Conservation (phyloP, 2,888 invertebrate genomes). For the Cybosia mesomella region DNA sequence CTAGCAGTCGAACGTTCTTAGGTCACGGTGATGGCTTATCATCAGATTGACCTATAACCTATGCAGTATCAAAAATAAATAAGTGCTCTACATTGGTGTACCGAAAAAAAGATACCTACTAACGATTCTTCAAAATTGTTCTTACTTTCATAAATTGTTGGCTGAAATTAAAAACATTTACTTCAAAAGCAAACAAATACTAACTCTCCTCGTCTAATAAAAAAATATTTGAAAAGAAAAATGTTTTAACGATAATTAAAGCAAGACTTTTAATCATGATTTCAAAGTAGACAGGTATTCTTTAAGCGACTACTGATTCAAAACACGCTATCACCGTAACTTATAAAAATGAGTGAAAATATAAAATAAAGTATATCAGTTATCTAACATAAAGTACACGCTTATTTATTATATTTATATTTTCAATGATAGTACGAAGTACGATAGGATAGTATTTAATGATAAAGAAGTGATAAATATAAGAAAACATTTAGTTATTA, state of each 20-base stretch:
- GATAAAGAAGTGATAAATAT: not conserved
- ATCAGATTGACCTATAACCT: too few species aligned
- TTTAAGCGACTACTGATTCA: not conserved
- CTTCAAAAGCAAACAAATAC: not conserved
- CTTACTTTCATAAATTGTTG: not conserved
- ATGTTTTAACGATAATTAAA: not conserved
- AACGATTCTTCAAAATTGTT: not conserved
- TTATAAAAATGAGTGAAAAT: not conserved
- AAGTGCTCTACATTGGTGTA: not conserved
- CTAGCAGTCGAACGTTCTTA: not conserved
- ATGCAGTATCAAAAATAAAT: not conserved
- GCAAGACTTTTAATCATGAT: not conserved
- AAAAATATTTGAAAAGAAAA: not conserved
- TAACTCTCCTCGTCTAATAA: not conserved
- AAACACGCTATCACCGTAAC: not conserved
- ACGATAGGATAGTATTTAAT: not conserved
- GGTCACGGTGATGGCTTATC: too few species aligned
- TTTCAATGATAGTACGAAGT: too few species aligned
- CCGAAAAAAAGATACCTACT: not conserved
- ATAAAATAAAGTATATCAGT: too few species aligned
- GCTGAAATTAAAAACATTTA: not conserved
- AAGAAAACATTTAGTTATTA: not conserved
- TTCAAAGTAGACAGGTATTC: slow-evolving; percentile 3
- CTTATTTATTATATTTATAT: too few species aligned
- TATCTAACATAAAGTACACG: too few species aligned